phyloP scores from a whole-genome alignment of 2,888 invertebrate genomes.

The Scaeva pyrastri region DNA sequence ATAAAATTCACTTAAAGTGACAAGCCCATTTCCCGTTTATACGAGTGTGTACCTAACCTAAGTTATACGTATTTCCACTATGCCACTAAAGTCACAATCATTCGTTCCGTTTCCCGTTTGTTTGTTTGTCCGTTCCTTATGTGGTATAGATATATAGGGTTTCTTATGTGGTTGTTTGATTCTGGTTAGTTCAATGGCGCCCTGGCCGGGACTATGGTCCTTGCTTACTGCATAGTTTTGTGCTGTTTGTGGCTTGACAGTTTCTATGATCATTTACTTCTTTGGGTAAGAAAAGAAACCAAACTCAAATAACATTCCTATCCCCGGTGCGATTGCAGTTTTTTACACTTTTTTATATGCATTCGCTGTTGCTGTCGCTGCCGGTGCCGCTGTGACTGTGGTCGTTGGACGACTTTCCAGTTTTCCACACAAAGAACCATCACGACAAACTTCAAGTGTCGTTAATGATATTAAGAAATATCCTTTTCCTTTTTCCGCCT shows the following conservation, averaged over 20 bases:
- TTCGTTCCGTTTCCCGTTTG: slow-evolving; percentile 44
- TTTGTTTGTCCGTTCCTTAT: too few relatives aligned
- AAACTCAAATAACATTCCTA: slow-evolving; percentile 64
- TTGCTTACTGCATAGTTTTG: slow-evolving; percentile 38
- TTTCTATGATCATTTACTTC: slow-evolving; percentile 42
- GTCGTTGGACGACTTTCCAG: neutral
- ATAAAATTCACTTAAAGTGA: slow-evolving; percentile 72
- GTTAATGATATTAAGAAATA: slow-evolving; percentile 71
- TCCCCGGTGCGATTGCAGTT: slow-evolving; percentile 64
- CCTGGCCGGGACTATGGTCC: neutral
- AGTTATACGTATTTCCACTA: slow-evolving; percentile 34
- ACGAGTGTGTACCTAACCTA: too few relatives aligned
- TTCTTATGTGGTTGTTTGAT: neutral
- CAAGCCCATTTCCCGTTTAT: slow-evolving; percentile 63
- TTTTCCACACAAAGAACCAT: slow-evolving; percentile 18
- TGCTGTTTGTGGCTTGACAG: slow-evolving; percentile 40
- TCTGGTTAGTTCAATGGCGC: slow-evolving; percentile 8
- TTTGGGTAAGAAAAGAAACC: slow-evolving; percentile 51
- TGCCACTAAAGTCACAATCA: slow-evolving; percentile 57
- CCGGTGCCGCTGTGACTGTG: too few relatives aligned
- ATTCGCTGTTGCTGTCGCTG: neutral
- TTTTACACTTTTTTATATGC: slow-evolving; percentile 50
- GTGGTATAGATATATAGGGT: too few relatives aligned
- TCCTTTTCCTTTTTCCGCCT: slow-evolving; percentile 31
- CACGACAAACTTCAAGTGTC: slow-evolving; percentile 62